Evolutionary conservation across 2,888 invertebrate species (phyloP), one percentile per base, ranked within the genome.

Genomic region (Platypus cylindrus): DNA sequence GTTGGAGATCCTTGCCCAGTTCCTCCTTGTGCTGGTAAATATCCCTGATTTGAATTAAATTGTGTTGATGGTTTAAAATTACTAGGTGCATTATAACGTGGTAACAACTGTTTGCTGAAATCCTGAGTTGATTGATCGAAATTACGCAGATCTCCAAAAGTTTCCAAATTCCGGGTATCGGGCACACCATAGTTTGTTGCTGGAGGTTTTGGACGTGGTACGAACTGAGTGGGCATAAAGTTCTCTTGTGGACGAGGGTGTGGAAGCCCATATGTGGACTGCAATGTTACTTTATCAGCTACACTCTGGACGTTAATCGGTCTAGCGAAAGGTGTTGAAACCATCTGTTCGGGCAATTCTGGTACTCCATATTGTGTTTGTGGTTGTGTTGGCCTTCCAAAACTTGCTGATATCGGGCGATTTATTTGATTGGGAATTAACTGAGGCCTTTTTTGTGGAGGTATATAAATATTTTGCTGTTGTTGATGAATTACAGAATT

Each of bases 171-270:
- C 23, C 30, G 36, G 7, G 36, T 12, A 27, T 43, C 36, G 8
- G 45, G 45, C 27, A 36, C 39, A 5, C 46, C 47, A 31, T 47
- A 47, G 25, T 14, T 37, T 11, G 37, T 42, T 11, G 36, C 18
- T 5, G 41, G 41, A 13, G 34, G 30, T 4, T 14, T 26, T 3
- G n/a, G 17, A n/a, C n/a, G n/a, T n/a, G n/a, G n/a, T n/a, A n/a
- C n/a, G n/a, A n/a, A n/a, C n/a, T 20, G 20, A 7, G 5, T 20
- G 9, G 5, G 9, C 9, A 7, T 7, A 9, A 20, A 20, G 20
- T 7, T 20, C 20, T n/a, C 12, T 24, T 24, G 24, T 24, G n/a
- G 12, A 13, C 14, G 24, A 24, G 14, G 27, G 14, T 31, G 30
- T 1, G 20, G 14, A 7, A 14, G 17, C 9, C 31, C 30, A 30